A percentile compares a stretch with the other conserved stretches of the same genome.
Conservation (phyloP, 2,888 invertebrate species). For the Kuschelorhynchus macadamiae region DNA sequence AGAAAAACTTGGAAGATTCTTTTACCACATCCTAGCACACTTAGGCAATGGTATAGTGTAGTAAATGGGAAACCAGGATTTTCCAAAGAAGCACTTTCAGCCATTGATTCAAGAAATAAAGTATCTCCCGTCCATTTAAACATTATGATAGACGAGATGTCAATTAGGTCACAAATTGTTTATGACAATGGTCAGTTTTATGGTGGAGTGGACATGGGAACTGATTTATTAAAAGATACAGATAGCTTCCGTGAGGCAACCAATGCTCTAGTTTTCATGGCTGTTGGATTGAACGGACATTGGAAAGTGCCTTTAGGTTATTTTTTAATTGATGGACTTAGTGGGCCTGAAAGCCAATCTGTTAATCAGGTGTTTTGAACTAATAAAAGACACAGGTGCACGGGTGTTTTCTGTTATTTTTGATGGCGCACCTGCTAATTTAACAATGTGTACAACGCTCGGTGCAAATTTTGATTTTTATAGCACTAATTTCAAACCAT, state of each 20-base stretch:
- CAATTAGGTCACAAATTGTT: constrained; percentile 17
- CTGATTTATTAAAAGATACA: background rate
- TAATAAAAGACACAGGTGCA: constrained; percentile 30
- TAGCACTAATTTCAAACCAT: constrained; percentile 24
- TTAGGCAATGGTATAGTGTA: background rate
- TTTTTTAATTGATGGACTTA: constrained; percentile 51
- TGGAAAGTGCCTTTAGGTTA: constrained; percentile 40
- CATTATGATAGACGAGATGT: constrained; percentile 21
- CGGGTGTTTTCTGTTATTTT: constrained; percentile 47
- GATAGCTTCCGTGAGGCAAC: background rate
- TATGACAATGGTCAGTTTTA: constrained; percentile 15
- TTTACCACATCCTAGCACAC: background rate
- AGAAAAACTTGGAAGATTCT: background rate
- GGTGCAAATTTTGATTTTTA: constrained; percentile 30
- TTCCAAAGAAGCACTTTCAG: background rate
- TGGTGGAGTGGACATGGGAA: constrained; percentile 27
- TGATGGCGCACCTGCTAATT: constrained; percentile 46
- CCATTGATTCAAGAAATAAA: background rate
- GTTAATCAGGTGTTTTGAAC: constrained; percentile 13
- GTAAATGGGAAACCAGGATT: background rate
- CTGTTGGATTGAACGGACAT: constrained; percentile 45
- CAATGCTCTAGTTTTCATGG: constrained; percentile 46
- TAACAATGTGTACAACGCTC: constrained; percentile 42
- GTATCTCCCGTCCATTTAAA: background rate
- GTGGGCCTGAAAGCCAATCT: constrained; percentile 20